Conservation (phyloP, 2,113 vertebrate species). For the Pontoporia blainvillei region DNA sequence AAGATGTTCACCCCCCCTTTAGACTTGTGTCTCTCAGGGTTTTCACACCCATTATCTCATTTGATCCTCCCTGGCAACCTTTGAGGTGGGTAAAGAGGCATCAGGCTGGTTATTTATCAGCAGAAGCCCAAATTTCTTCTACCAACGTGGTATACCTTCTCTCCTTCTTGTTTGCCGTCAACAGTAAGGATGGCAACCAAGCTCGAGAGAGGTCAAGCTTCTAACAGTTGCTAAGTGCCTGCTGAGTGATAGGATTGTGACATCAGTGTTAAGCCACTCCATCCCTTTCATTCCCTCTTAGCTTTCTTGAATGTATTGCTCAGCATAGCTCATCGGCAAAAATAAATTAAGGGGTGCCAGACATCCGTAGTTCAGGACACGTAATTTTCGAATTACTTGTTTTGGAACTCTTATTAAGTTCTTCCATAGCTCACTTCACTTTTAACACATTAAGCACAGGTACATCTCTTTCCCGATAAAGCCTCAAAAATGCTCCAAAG, state of each 20-base stretch:
- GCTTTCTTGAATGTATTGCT: background rate
- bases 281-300: background rate
- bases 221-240: background rate
- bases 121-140: background rate
- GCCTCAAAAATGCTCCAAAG: background rate
- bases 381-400: background rate
- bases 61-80: background rate
- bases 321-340: background rate
- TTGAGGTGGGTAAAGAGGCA: background rate
- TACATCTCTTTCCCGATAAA: background rate
- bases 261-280: background rate
- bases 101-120: background rate
- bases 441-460: background rate
- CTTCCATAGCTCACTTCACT: background rate
- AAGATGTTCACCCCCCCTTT: background rate
- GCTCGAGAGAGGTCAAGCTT: background rate
- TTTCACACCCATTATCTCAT: background rate
- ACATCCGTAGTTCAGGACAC: background rate
- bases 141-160: fast-evolving
- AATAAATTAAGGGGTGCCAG: background rate
- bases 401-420: background rate
- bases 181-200: fast-evolving
- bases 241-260: background rate
- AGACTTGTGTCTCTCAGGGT: background rate
- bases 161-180: fast-evolving